These are phyloP conservation scores for Drosophila atripex DNA, from an alignment of 2,888 invertebrate genomes.

Conservation along the genomic window DNA sequence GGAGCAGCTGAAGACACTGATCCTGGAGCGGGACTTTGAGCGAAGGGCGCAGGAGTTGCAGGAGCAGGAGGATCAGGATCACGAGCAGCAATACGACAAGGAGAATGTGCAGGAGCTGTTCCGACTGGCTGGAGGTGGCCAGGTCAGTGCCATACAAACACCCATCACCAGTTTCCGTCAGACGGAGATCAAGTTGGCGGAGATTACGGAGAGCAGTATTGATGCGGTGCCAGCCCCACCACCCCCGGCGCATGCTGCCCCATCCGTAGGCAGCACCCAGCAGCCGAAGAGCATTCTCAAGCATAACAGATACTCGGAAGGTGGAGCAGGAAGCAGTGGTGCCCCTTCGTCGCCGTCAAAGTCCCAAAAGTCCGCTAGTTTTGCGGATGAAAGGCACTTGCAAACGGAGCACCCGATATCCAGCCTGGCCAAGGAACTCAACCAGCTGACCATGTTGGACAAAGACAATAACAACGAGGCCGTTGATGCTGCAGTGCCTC, in stretches of 20 bases:
- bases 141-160: constrained; percentile 83
- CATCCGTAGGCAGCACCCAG: constrained; percentile 27
- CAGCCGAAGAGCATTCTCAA: constrained; percentile 84
- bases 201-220: constrained; percentile 54
- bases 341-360: constrained; percentile 83
- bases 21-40: constrained; percentile 97
- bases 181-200: constrained; percentile 81
- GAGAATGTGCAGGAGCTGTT: constrained; percentile 85
- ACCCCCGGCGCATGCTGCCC: constrained; percentile 6
- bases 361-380: constrained; percentile 83
- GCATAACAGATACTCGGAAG: constrained; percentile 81
- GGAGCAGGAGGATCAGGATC: constrained; percentile 88
- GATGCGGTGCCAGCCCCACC: constrained; percentile 12
- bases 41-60: constrained; percentile 92
- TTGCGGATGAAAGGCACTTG: constrained; percentile 82
- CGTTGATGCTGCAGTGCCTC: constrained; percentile 73
- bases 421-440: constrained; percentile 80
- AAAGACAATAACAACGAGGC: constrained; percentile 69
- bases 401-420: constrained; percentile 81
- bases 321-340: constrained; percentile 54
- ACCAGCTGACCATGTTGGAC: constrained; percentile 75
- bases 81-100: constrained; percentile 81
- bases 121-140: constrained; percentile 83
- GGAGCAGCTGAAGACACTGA: constrained; percentile 93
- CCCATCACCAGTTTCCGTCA: constrained; percentile 84